phyloP scores from a whole-genome alignment of 2,888 invertebrate genomes.

The Zygothrica quintamaculata region DNA sequence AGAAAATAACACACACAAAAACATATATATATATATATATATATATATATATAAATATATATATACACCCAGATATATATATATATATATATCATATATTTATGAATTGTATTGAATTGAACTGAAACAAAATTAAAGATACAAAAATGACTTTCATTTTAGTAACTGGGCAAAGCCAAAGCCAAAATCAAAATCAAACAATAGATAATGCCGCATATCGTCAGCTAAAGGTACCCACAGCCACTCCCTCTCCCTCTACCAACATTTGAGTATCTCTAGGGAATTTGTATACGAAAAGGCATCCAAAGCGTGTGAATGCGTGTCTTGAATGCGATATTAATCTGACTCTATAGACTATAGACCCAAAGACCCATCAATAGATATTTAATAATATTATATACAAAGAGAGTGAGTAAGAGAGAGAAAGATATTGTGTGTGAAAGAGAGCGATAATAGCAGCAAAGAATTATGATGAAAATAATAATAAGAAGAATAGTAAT shows the following conservation, averaged over 20 bases:
- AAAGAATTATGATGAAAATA: constrained; percentile 40
- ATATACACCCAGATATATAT: no score
- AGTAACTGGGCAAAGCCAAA: constrained; percentile 45
- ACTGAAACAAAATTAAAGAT: constrained; percentile 72
- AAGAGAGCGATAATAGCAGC: no score
- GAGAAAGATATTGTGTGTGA: no score
- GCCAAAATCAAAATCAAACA: constrained; percentile 43
- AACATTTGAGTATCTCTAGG: constrained; percentile 46
- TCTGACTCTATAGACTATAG: no score
- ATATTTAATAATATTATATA: constrained; percentile 76
- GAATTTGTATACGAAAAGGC: constrained; percentile 74
- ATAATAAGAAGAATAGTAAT: constrained; percentile 39
- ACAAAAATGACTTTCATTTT: constrained; percentile 81
- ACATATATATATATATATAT: constrained; percentile 20
- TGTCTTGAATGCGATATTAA: constrained; percentile 72
- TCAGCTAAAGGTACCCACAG: constrained; percentile 8
- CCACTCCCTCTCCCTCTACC: constrained; percentile 1
- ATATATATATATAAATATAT: constrained; percentile 53
- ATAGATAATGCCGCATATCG: constrained; percentile 59
- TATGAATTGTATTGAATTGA: constrained; percentile 47
- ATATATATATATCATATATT: constrained; percentile 44
- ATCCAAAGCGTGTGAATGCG: constrained; percentile 75
- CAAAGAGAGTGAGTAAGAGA: no score
- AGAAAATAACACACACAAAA: constrained; percentile 2
- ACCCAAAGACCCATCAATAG: constrained; percentile 59